phyloP scores from a whole-genome alignment of 1,140 invertebrate genomes.

The Ceratosolen fusciceps region DNA sequence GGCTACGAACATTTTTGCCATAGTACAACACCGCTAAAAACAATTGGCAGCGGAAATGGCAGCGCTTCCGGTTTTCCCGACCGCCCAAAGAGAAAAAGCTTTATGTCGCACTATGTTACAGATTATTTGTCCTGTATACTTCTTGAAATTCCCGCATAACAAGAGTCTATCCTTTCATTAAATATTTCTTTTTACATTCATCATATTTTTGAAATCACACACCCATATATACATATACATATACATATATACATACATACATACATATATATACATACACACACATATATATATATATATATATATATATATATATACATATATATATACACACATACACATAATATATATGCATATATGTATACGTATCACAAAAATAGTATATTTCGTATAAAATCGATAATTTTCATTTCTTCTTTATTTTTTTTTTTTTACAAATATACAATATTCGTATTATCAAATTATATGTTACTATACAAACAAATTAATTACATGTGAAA shows the following conservation, averaged over 20 bases:
- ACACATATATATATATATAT: too few species aligned
- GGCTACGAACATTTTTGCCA: conserved; percentile 45
- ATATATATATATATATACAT: too few species aligned
- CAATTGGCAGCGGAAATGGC: conserved; percentile 50
- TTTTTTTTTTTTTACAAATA: conserved; percentile 43
- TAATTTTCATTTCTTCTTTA: conserved; percentile 33
- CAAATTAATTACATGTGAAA: conserved; percentile 28
- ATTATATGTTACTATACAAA: conserved; percentile 34
- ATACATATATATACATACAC: too few species aligned
- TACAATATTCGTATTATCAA: conserved; percentile 40
- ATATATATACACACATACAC: too few species aligned
- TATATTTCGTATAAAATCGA: conserved; percentile 41
- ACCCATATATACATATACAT: too few species aligned
- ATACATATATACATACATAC: too few species aligned
- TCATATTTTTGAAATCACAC: conserved; percentile 15
- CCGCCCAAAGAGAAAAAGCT: conserved; percentile 45
- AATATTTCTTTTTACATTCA: conserved; percentile 21
- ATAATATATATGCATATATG: too few species aligned
- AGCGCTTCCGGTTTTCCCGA: conserved; percentile 46
- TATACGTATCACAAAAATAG: conserved; percentile 41
- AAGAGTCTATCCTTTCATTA: conserved; percentile 13
- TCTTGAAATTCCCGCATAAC: background rate
- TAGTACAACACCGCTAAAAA: conserved; percentile 49
- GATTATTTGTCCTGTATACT: conserved; percentile 1
- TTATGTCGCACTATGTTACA: conserved; percentile 22